These are phyloP conservation scores for Palythoa heliodiscus DNA, from an alignment of 92 coral and sea anemone species.

Conservation along the genomic window DNA sequence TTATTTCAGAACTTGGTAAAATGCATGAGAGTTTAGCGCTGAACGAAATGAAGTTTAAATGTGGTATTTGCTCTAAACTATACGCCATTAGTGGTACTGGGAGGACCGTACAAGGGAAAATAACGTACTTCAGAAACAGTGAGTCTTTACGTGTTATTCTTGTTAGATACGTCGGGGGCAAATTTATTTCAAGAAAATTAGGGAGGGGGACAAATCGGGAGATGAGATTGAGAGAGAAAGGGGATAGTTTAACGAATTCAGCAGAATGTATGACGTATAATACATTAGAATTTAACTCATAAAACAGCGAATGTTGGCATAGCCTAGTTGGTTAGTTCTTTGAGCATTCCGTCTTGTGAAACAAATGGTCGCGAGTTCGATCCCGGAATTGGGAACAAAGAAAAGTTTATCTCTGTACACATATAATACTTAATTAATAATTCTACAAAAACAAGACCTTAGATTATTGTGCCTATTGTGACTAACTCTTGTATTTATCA, in stretches of 20 bases:
- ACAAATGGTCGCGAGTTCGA: constrained; percentile 8
- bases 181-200: not conserved
- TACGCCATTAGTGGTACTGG: constrained; percentile 23
- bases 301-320: constrained; percentile 5
- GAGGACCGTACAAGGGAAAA: constrained; percentile 16
- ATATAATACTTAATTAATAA: not conserved
- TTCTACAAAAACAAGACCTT: constrained; percentile 7
- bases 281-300: not conserved
- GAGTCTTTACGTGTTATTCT: constrained; percentile 14
- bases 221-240: not conserved
- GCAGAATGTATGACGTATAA: not conserved
- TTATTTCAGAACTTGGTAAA: not conserved
- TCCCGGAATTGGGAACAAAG: constrained; percentile 2
- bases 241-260: not conserved
- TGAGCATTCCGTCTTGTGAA: constrained; percentile 8
- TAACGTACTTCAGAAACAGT: constrained; percentile 11
- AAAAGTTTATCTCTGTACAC: constrained; percentile 6
- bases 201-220: not conserved
- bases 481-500: not conserved
- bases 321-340: constrained; percentile 10
- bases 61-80: constrained; percentile 14
- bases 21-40: constrained; percentile 8
- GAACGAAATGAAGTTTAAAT: constrained; percentile 12
- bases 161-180: constrained; percentile 13
- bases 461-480: constrained; percentile 4